Evolutionary conservation across 2,797 vertebrate genomes (phyloP), one percentile per base, ranked within the genome.

Genomic region (Poecile montanus): DNA sequence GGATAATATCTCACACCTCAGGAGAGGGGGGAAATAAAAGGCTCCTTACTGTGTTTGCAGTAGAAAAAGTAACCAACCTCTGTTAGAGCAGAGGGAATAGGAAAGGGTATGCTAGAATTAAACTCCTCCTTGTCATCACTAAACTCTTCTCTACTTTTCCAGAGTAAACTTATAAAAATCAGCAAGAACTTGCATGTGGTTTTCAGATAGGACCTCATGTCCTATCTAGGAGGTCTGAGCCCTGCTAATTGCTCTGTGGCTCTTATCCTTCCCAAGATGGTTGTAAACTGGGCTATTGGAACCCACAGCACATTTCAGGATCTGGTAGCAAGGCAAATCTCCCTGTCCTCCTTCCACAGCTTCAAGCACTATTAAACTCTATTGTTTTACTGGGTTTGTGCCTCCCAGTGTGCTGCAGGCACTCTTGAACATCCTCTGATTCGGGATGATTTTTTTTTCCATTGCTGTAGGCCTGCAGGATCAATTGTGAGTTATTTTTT

Each of bases 361-460:
- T 84, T 78, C 76, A 79, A 88, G 56, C 27, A 17, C 48, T 81
- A 73, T 81, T 75, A 81, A 58, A 51, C 34, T 10, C 38, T 48
- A 36, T 29, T 85, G 78, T 77, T 92, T 85, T 76, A 81, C n/a
- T 92, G 26, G 27, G 6, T 71, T 92, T 70, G 60, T 94, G 94
- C 92, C 89, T 92, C 60, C 45, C 38, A 79, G 85, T 61, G 42
- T 88, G 89, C 89, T 96, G 76, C 60, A 78, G 89, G 79, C 70
- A 29, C 36, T 91, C 66, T 42, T 57, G 73, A 91, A 50, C 32
- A 84, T 51, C 44, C 63, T 94, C 27, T 96, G 66, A 91, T 92
- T 76, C 70, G 67, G 89, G 53, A 88, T 67, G 87, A 14, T 6
- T 90, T 91, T 81, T 81, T 83, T 87, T 85, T 61, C 68, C 47